These are phyloP conservation scores for Phyllotreta striolata DNA, from an alignment of 2,888 invertebrate genomes.

Conservation along the genomic window DNA sequence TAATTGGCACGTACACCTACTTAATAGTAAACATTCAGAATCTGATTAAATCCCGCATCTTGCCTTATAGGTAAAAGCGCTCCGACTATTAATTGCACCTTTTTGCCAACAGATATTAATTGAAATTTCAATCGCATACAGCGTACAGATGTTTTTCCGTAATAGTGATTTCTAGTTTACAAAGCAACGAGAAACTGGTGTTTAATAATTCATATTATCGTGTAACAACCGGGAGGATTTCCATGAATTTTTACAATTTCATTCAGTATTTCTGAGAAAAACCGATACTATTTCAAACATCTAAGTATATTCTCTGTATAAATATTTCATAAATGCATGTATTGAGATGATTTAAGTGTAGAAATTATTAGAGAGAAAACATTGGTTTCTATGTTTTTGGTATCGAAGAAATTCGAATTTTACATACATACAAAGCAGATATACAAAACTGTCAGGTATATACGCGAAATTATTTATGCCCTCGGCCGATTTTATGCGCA, in stretches of 20 bases:
- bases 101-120: conserved; percentile 18
- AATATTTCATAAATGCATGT: too few species aligned
- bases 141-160: conserved; percentile 7
- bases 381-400: too few species aligned
- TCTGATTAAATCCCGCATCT: conserved; percentile 12
- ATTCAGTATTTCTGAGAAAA: conserved; percentile 12
- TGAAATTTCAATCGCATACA: conserved; percentile 22
- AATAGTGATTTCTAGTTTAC: conserved; percentile 20
- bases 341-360: too few species aligned
- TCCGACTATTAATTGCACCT: conserved; percentile 18
- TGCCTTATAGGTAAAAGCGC: conserved; percentile 16
- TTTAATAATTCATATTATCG: conserved; percentile 21
- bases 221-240: conserved; percentile 14
- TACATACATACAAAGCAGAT: conserved; percentile 38
- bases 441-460: conserved; percentile 38
- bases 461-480: conserved; percentile 43
- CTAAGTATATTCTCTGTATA: too few species aligned
- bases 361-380: too few species aligned
- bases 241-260: conserved; percentile 15
- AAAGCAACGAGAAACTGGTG: conserved; percentile 18
- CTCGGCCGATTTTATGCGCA: conserved; percentile 44
- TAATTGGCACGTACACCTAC: too few species aligned
- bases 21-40: conserved; percentile 11
- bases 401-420: conserved; percentile 42
- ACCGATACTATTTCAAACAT: too few species aligned